Base-by-base conservation (phyloP, 2,113 vertebrate species). In the Heterotilapia buettikoferi region DNA sequence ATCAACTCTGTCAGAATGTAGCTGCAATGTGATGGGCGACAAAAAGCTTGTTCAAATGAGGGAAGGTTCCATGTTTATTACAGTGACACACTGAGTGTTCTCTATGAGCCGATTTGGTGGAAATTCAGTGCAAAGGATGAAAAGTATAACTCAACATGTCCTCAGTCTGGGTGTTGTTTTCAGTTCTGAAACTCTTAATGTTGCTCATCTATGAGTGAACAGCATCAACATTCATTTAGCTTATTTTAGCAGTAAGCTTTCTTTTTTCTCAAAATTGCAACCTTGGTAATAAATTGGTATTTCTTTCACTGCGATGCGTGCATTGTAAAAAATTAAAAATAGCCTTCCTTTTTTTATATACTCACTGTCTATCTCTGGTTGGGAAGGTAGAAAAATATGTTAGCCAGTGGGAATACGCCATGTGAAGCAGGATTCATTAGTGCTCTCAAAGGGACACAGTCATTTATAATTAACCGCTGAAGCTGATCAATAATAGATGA, bases 391-490 rank as follows among this genome's bases (percentile, higher is more conserved):
- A 31, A n/a, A 50, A 38, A 68, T 38, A 82, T 68, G 80, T 24
- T 54, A 16, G 24, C 88, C 90, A 4, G 38, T 54, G 88, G 89
- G 88, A 87, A 76, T 78, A 40, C 79, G 53, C 57, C 38, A 84
- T 31, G 84, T 66, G 87, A 90, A 80, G 80, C 38, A 85, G 54
- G 89, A 86, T 90, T 95, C 92, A 93, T 94, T 92, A 95, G 90
- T 83, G 7, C 85, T 88, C 92, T 93, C 93, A 84, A 59, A 91
- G 92, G 94, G 82, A 89, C 57, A 36, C 87, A 63, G 73, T 83
- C 91, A 94, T 95, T 91, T 83, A 94, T 94, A 93, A 95, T 94
- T 91, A 86, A 95, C 80, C 68, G 83, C 50, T 19, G 61, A 87
- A 31, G 63, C 78, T 88, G 45, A 57, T 95, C 82, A 90, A 94